phyloP scores from a whole-genome alignment of 2,113 vertebrate genomes.

The Elachura formosa region DNA sequence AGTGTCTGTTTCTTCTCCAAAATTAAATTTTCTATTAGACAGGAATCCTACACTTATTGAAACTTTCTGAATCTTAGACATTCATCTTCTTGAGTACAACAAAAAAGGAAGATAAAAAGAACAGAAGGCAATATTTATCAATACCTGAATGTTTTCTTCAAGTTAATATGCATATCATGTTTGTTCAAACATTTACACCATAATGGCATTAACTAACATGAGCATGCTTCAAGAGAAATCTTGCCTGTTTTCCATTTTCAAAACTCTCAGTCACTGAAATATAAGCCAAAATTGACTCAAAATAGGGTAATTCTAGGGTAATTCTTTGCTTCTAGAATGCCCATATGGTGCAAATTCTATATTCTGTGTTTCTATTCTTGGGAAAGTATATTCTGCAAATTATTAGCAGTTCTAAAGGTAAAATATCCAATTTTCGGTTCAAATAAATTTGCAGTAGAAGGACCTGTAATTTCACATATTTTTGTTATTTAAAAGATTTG shows the following conservation, averaged over 20 bases:
- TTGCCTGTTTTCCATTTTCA: background rate
- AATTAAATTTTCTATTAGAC: background rate
- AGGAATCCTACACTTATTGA: background rate
- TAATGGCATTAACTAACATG: background rate
- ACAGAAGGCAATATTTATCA: background rate
- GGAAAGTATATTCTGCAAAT: background rate
- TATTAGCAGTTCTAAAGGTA: background rate
- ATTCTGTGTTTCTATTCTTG: background rate
- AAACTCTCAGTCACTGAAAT: background rate
- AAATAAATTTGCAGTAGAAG: background rate
- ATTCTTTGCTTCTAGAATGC: background rate
- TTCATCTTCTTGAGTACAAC: background rate
- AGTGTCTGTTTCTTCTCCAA: background rate
- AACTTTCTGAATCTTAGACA: background rate
- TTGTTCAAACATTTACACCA: background rate
- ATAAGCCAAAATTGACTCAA: background rate
- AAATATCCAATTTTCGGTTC: background rate
- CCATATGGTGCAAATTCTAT: background rate
- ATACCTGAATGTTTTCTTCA: background rate
- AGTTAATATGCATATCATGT: background rate
- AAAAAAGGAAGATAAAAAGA: background rate
- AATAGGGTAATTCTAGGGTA: too few species aligned
- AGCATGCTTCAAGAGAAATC: background rate
- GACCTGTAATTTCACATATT: background rate
- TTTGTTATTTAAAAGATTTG: background rate